These are phyloP conservation scores for Drosophila kanekoi DNA, from an alignment of 2,888 invertebrate genomes.

Conservation along the genomic window DNA sequence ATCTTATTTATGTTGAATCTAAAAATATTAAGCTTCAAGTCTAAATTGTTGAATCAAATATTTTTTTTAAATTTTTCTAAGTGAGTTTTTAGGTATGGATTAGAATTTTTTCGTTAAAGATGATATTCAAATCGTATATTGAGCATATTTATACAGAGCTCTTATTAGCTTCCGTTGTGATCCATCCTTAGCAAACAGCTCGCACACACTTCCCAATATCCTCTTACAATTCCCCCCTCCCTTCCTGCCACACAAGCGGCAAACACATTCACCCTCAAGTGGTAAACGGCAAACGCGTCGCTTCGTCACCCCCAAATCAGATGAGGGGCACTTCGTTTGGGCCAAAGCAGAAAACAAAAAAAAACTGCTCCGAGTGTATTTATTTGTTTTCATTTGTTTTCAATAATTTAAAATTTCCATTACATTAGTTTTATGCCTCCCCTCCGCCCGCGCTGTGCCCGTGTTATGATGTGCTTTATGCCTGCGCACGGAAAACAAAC, in stretches of 20 bases:
- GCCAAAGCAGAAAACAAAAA: constrained; percentile 10
- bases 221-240: constrained; percentile 5
- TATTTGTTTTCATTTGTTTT: constrained; percentile 82
- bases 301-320: constrained; percentile 48
- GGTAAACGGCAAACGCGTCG: constrained; percentile 50
- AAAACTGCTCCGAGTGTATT: constrained; percentile 68
- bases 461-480: constrained; percentile 70
- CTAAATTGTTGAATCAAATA: too few relatives aligned
- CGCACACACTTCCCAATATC: constrained; percentile 3
- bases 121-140: not conserved
- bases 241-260: constrained; percentile 1
- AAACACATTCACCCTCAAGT: constrained; percentile 28
- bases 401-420: constrained; percentile 83
- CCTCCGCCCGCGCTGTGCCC: not conserved
- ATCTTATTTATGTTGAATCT: too few relatives aligned
- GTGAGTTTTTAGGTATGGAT: not conserved
- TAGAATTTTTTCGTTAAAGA: not conserved
- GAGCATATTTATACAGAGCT: constrained; percentile 1
- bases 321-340: constrained; percentile 5
- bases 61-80: too few relatives aligned
- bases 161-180: constrained; percentile 3
- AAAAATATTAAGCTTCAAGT: too few relatives aligned
- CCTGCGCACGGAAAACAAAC: constrained; percentile 78
- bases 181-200: constrained; percentile 5
- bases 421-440: constrained; percentile 72